These are phyloP conservation scores for Heteronetta atricapilla DNA, from an alignment of 2,113 vertebrate species.

Conservation along the genomic window DNA sequence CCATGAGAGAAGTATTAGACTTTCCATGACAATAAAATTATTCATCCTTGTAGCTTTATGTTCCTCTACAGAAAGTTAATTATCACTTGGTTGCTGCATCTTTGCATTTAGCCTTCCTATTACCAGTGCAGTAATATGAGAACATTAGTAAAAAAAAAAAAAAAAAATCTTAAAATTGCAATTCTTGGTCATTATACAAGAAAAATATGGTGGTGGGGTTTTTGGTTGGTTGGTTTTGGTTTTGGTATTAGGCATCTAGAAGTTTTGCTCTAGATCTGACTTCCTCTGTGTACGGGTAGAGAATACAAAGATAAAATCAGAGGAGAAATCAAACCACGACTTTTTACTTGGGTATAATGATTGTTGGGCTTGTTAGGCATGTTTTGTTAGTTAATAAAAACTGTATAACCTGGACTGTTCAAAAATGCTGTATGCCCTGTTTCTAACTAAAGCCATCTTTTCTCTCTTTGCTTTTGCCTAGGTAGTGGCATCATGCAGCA, in stretches of 20 bases:
- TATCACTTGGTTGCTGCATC: background rate
- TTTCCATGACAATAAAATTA: slow-evolving; percentile 46
- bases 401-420: background rate
- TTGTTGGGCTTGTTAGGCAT: background rate
- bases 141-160: background rate
- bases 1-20: background rate
- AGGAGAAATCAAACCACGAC: background rate
- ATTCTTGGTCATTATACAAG: background rate
- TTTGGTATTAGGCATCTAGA: background rate
- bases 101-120: slow-evolving; percentile 36
- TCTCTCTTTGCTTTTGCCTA: background rate
- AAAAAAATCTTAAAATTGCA: slow-evolving; percentile 22
- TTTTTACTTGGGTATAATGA: background rate
- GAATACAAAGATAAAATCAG: background rate
- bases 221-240: background rate
- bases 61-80: slow-evolving; percentile 51
- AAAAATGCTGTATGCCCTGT: background rate
- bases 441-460: background rate
- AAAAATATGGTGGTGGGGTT: background rate
- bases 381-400: background rate
- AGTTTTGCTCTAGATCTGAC: background rate
- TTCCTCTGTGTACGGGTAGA: background rate
- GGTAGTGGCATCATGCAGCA: background rate
- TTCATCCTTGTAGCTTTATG: slow-evolving; percentile 46
- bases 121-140: background rate